These are phyloP conservation scores for Calcarius lapponicus DNA, from an alignment of 2,797 vertebrate species.

Conservation along the genomic window DNA sequence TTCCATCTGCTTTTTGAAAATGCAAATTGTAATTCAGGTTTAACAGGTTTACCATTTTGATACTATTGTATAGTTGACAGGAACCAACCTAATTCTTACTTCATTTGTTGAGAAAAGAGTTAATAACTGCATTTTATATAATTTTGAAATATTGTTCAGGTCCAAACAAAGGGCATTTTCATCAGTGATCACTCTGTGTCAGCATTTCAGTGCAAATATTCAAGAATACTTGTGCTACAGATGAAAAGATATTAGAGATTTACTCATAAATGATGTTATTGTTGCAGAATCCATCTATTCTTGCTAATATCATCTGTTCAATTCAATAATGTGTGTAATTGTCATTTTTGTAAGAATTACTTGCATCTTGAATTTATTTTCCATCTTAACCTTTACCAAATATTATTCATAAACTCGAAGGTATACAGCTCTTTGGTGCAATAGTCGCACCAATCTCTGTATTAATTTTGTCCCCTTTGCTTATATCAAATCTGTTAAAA, in stretches of 20 bases:
- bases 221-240: background rate
- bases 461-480: slow-evolving; percentile 4
- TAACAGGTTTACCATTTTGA: background rate
- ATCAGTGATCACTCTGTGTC: background rate
- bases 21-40: background rate
- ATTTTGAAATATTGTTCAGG: background rate
- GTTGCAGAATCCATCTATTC: background rate
- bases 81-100: background rate
- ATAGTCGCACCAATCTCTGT: background rate
- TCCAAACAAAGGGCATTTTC: slow-evolving; percentile 5
- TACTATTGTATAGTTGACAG: background rate
- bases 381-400: background rate
- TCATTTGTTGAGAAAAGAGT: background rate
- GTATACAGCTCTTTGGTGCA: background rate
- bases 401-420: background rate
- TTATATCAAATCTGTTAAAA: background rate
- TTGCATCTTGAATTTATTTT: background rate
- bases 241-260: background rate
- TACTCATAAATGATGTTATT: background rate
- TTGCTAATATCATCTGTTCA: background rate
- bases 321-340: background rate
- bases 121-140: background rate
- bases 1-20: slow-evolving; percentile 4
- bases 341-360: background rate
- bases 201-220: background rate